These are phyloP conservation scores for Crossaster papposus DNA, from an alignment of 53 echinoderm and acorn worm genomes.

Conservation along the genomic window DNA sequence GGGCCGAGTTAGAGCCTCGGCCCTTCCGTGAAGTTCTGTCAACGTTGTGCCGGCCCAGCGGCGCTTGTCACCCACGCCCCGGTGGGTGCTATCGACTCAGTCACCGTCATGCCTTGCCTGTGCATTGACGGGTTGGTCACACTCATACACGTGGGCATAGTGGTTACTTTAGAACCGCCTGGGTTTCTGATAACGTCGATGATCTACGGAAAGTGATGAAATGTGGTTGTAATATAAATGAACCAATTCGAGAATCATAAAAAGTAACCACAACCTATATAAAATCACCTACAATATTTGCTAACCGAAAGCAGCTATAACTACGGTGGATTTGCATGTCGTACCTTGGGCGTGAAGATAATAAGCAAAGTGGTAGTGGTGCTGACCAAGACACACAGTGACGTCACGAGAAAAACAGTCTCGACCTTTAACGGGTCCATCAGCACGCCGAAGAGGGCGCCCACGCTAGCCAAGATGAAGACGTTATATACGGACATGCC, in stretches of 20 bases:
- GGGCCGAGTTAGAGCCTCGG: too few species aligned
- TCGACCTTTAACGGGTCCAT: conserved; percentile 65
- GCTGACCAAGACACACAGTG: conserved; percentile 66
- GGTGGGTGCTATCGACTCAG: background rate
- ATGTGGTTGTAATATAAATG: background rate
- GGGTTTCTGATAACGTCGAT: conserved; percentile 35
- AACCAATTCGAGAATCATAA: background rate
- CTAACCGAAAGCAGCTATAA: too few species aligned
- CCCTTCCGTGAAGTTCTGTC: too few species aligned
- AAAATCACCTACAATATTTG: background rate
- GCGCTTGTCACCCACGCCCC: background rate
- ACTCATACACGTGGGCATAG: conserved; percentile 14
- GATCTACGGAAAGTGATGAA: background rate
- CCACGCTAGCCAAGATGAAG: conserved; percentile 68
- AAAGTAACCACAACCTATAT: background rate
- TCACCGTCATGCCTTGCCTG: background rate
- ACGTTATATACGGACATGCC: conserved; percentile 83
- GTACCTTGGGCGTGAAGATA: conserved; percentile 79
- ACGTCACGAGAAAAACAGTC: conserved; percentile 64
- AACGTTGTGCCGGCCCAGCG: background rate
- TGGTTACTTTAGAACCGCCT: conserved; percentile 22
- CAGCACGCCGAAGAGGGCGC: conserved; percentile 65
- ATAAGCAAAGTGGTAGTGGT: conserved; percentile 70
- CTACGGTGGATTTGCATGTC: background rate
- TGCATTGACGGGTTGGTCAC: background rate